Conservation (phyloP, 2,797 vertebrate species). For the Malacoraja senta region DNA sequence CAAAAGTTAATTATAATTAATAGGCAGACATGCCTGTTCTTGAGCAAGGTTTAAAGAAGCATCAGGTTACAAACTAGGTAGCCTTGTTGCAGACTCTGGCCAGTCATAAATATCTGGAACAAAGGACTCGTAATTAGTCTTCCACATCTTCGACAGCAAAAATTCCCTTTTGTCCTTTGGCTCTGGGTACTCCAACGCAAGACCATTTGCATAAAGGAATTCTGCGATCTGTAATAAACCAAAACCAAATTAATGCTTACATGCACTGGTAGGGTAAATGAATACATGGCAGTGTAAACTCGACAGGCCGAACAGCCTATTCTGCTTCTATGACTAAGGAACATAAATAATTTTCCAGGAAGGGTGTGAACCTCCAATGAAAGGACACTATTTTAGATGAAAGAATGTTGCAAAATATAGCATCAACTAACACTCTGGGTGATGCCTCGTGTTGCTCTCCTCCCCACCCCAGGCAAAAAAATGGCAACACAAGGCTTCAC, state of each 20-base stretch:
- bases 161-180: constrained; percentile 76
- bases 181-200: constrained; percentile 93
- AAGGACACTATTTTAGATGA: not conserved
- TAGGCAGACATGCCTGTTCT: not conserved
- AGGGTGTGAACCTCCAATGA: not conserved
- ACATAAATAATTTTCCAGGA: not conserved
- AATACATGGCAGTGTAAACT: no score
- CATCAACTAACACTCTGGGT: no score
- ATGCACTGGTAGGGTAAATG: not conserved
- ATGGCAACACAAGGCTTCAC: not conserved
- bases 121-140: constrained; percentile 81
- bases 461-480: not conserved
- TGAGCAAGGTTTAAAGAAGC: not conserved
- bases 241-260: not conserved
- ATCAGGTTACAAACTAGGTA: constrained; percentile 47
- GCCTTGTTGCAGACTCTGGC: constrained; percentile 63
- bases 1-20: not conserved
- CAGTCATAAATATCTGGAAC: constrained; percentile 85
- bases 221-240: constrained; percentile 69
- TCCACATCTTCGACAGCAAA: constrained; percentile 74
- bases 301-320: no score
- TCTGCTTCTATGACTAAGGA: no score
- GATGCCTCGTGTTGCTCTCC: no score
- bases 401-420: not conserved
- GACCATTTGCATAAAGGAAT: constrained; percentile 81